Evolutionary conservation across 1,140 invertebrate genomes (phyloP), one percentile per base, ranked within the genome.

Genomic region (Tetramorium simillimum): DNA sequence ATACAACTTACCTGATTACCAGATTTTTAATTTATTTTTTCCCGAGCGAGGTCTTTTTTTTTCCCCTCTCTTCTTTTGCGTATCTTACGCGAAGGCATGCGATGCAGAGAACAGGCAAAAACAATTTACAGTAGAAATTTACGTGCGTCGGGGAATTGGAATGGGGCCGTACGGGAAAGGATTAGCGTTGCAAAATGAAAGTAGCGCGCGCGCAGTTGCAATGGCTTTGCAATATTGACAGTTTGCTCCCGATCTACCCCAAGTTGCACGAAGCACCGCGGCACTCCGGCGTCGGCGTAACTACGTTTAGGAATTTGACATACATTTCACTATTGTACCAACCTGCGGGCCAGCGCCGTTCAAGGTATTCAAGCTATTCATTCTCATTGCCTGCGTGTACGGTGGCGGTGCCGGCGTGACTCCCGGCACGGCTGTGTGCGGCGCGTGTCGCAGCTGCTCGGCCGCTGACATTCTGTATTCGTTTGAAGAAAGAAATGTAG

Each of bases 351-450:
- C 95, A 76, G 95, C 95, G 53, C 95, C 95, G 92, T 96, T 96
- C 76, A 96, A 91, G 78, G 95, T 92, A 89, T 95, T 95, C 90
- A 94, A 93, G 92, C 93, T 95, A 93, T 94, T 95, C 95, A 95
- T 95, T 86, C 94, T 91, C 95, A 94, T 95, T 78, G 94, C 95
- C 90, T 95, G 94, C 60, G 94, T 97, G 91, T 97, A 97, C 16
- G 97, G 97, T 0, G 97, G 97, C 56, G 97, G 97, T 67, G 97
- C 97, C 24, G 97, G 97, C 49, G 97, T 98, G 2, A 97, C 97
- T 53, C 97, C 97, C 3, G 97, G 97, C 94, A 97, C 97, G 3
- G 97, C 97, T 33, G 97, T 97, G 91, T 97, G 97, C 9, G 96
- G 96, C 58, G 96, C 96, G 90, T 95, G 95, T 92, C 95, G 94